Evolutionary conservation across 2,888 invertebrate genomes (phyloP), one percentile per base, ranked within the genome.

Genomic region (Heliconius cydno): DNA sequence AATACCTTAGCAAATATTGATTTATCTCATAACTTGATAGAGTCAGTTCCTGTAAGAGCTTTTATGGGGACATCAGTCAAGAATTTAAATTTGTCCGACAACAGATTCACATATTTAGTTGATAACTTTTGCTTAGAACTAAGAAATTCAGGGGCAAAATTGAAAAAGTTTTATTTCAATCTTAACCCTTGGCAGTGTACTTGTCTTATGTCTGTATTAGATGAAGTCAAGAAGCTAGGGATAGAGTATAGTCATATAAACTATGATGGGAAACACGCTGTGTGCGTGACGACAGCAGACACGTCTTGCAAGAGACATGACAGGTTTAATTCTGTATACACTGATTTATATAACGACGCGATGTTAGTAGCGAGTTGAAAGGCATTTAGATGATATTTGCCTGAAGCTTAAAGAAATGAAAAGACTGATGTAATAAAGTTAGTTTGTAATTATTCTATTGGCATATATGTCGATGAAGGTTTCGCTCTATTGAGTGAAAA

Each of bases 101-200:
- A 94, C 79, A 90, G 84, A 81, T 88, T 94, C 38, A 91, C 92
- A 1, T 94, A 90, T 85, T 86, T 94, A 46, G 85, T 86, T 28
- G 89, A 90, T 60, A 94, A 94, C 81, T 94, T 94, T 84, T 90
- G 89, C 75, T 85, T 92, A 41, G 92, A 93, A 66, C 82, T 94
- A 2, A 88, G 83, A 71, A 92, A 92, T 82, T 90, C 89, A 6
- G 92, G 93, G 0, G 90, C 87, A 0, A 85, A 70, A 34, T 81
- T 94, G 41, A 87, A 84, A 3, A 92, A 92, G 80, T 91, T 94
- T 77, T 89, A 88, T 78, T 92, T 94, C 46, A 89, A 92, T 28
- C 89, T 91, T n/a, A 94, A 94, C 79, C 94, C 93, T 3, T 94
- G 93, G 92, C 93, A 94, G 78, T 94, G 94, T 82, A 86, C 90